These are phyloP conservation scores for Fistularia commersonii DNA, from an alignment of 2,797 vertebrate genomes.

Conservation along the genomic window DNA sequence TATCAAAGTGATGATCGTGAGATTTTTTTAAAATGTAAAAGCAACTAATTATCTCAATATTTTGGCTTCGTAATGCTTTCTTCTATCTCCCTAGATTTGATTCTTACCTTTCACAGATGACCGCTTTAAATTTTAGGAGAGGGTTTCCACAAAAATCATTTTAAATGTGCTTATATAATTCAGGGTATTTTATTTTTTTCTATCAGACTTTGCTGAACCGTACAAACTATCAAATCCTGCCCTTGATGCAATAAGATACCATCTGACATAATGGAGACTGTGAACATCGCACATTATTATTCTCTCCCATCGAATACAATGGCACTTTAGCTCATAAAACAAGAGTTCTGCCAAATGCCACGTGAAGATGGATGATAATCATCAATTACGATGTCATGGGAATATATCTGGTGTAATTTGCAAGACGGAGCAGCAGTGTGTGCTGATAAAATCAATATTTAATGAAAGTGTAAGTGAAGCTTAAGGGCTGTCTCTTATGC, in stretches of 20 bases:
- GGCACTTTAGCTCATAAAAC: conserved; percentile 70
- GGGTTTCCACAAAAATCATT: conserved; percentile 4
- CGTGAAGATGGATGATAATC: conserved; percentile 65
- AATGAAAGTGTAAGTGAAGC: conserved; percentile 73
- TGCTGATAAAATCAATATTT: conserved; percentile 70
- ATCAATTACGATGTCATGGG: conserved; percentile 65
- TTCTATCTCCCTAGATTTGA: too few species aligned
- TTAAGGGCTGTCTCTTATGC: conserved; percentile 70
- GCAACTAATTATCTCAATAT: too few species aligned
- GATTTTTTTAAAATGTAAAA: too few species aligned
- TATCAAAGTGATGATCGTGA: too few species aligned
- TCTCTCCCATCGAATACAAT: conserved; percentile 58
- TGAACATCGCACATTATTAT: conserved; percentile 64
- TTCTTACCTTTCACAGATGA: too few species aligned
- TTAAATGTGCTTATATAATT: too few species aligned
- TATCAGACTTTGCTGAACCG: conserved; percentile 48
- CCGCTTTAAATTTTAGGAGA: too few species aligned
- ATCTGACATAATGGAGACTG: conserved; percentile 53
- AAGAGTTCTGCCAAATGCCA: conserved; percentile 68
- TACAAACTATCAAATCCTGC: conserved; percentile 47
- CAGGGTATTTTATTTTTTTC: conserved; percentile 16
- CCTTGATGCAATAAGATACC: conserved; percentile 51
- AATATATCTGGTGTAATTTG: conserved; percentile 69
- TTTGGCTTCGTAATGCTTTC: too few species aligned
- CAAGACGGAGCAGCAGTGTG: conserved; percentile 58